phyloP scores from a whole-genome alignment of 2,113 vertebrate species.

The Mobula hypostoma region DNA sequence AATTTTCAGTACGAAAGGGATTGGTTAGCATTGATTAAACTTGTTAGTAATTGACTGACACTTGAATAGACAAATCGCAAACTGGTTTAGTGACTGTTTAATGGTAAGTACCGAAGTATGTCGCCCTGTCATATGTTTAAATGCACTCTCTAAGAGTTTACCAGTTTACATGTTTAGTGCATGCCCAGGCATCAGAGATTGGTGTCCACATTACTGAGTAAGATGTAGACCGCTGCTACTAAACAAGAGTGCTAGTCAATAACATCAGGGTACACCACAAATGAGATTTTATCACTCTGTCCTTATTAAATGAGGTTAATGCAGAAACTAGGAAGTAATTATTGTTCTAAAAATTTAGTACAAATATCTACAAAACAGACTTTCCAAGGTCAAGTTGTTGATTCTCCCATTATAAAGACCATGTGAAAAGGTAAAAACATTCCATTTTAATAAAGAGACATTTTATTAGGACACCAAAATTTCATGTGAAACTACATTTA shows the following conservation, averaged over 20 bases:
- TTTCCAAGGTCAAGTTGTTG: neutral
- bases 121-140: too few relatives aligned
- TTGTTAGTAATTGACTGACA: too few relatives aligned
- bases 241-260: neutral
- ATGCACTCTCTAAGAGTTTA: too few relatives aligned
- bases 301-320: too few relatives aligned
- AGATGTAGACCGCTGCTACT: neutral
- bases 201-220: too few relatives aligned
- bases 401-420: neutral
- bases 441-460: neutral
- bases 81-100: too few relatives aligned
- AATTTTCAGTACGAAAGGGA: neutral
- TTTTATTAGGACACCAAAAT: slow-evolving; percentile 5
- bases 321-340: neutral
- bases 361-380: neutral
- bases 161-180: too few relatives aligned
- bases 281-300: neutral
- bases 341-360: neutral
- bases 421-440: neutral
- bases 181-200: too few relatives aligned
- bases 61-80: too few relatives aligned
- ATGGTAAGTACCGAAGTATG: too few relatives aligned
- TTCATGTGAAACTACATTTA: neutral
- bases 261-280: slow-evolving; percentile 10
- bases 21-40: neutral